phyloP scores from a whole-genome alignment of 2,113 vertebrate species.

The Romanogobio albipinnatus region DNA sequence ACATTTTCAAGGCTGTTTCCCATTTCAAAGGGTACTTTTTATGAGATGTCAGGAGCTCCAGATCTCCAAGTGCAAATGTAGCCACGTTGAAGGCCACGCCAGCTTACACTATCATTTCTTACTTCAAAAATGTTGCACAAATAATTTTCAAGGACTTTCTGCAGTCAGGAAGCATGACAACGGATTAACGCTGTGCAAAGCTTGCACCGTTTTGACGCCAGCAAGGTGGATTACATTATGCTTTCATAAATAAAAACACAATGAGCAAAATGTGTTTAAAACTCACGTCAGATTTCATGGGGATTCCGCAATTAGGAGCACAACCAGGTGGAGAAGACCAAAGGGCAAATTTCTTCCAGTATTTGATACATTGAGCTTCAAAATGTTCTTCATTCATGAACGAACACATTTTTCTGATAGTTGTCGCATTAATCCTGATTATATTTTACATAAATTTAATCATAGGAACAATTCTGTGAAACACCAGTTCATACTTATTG shows the following conservation, averaged over 20 bases:
- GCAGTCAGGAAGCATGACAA: not conserved
- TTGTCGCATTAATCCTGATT: not conserved
- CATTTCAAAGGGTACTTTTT: not conserved
- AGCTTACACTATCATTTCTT: not conserved
- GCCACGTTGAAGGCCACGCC: not conserved
- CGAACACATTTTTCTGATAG: not conserved
- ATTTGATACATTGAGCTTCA: not conserved
- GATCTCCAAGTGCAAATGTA: not conserved
- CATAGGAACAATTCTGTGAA: constrained; percentile 51
- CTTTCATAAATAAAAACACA: constrained; percentile 25
- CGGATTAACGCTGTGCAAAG: constrained; percentile 16
- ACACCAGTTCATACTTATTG: constrained; percentile 46
- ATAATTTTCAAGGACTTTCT: constrained; percentile 13
- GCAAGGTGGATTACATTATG: constrained; percentile 20
- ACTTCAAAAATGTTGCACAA: constrained; percentile 20
- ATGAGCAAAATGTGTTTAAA: constrained; percentile 19
- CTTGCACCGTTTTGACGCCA: constrained; percentile 1
- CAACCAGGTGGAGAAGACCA: not conserved
- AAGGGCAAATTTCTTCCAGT: constrained; percentile 10
- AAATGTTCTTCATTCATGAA: not conserved
- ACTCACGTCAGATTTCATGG: constrained; percentile 46
- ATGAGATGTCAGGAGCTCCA: not conserved
- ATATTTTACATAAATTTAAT: constrained; percentile 37
- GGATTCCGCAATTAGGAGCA: constrained; percentile 39
- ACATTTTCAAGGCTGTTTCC: not conserved